Conservation (phyloP, 2,797 vertebrate genomes). For the Poeciliopsis infans region DNA sequence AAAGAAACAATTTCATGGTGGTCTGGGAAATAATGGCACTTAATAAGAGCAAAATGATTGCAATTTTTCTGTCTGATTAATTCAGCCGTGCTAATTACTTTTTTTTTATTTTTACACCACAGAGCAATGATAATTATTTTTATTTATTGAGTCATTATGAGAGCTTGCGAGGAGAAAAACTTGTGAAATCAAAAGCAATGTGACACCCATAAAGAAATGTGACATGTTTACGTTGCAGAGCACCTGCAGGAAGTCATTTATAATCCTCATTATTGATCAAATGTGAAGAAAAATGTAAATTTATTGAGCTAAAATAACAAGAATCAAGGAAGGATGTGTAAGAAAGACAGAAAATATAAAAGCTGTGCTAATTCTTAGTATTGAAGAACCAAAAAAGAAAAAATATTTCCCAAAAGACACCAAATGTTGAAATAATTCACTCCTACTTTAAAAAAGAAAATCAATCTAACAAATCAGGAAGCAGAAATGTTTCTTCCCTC, state of each 20-base stretch:
- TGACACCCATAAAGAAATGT: slow-evolving; percentile 32
- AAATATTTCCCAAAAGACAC: background rate
- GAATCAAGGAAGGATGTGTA: background rate
- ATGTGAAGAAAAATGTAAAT: background rate
- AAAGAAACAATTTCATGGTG: slow-evolving; percentile 68
- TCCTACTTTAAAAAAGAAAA: background rate
- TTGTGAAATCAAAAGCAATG: slow-evolving; percentile 29
- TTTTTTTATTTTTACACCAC: slow-evolving; percentile 42
- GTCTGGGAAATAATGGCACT: slow-evolving; percentile 72
- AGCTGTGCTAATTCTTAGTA: background rate
- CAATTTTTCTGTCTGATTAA: slow-evolving; percentile 76
- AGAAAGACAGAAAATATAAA: background rate
- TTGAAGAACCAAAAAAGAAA: no score
- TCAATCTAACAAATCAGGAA: background rate
- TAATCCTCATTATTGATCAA: slow-evolving; percentile 1
- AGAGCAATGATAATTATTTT: slow-evolving; percentile 71
- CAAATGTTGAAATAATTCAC: background rate
- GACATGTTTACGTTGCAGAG: slow-evolving; percentile 27
- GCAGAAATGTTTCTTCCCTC: background rate
- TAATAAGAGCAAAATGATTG: slow-evolving; percentile 76
- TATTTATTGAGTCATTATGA: slow-evolving; percentile 47
- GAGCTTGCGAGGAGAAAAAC: slow-evolving; percentile 20
- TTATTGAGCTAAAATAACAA: background rate
- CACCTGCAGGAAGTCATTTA: slow-evolving; percentile 7
- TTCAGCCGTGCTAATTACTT: slow-evolving; percentile 75